phyloP scores from a whole-genome alignment of 1,140 invertebrate genomes.

The Rhysida immarginata region DNA sequence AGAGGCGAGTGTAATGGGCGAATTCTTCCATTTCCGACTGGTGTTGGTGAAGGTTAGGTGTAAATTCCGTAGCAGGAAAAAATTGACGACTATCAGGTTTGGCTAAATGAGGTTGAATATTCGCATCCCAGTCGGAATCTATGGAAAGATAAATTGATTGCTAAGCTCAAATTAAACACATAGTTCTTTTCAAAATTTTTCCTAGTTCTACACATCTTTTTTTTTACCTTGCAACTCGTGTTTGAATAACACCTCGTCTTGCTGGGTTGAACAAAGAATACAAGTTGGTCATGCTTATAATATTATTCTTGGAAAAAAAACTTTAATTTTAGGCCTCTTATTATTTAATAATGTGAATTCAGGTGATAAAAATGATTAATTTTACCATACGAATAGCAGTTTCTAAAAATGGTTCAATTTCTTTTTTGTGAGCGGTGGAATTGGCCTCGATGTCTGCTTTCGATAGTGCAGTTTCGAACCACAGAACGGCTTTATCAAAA shows the following conservation, averaged over 20 bases:
- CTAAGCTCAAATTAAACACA: too few relatives aligned
- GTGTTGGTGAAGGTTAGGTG: slow-evolving; percentile 20
- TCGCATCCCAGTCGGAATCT: slow-evolving; percentile 23
- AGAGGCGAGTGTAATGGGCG: slow-evolving; percentile 30
- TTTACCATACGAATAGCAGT: slow-evolving; percentile 27
- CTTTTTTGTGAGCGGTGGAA: slow-evolving; percentile 20
- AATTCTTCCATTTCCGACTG: slow-evolving; percentile 25
- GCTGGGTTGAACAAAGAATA: too few relatives aligned
- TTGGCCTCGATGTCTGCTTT: slow-evolving; percentile 20
- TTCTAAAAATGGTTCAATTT: slow-evolving; percentile 26
- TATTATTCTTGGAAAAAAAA: too few relatives aligned
- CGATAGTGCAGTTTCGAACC: slow-evolving; percentile 27
- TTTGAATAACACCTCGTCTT: slow-evolving; percentile 14
- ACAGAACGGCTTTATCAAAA: slow-evolving; percentile 28
- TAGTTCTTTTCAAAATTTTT: too few relatives aligned
- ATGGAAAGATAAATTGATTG: slow-evolving; percentile 11
- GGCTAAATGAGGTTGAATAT: slow-evolving; percentile 18
- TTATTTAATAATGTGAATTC: too few relatives aligned
- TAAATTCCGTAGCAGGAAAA: slow-evolving; percentile 13
- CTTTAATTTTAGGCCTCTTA: too few relatives aligned
- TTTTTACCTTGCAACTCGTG: slow-evolving; percentile 3
- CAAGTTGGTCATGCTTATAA: too few relatives aligned
- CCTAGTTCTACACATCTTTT: too few relatives aligned
- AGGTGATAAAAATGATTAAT: too few relatives aligned
- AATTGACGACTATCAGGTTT: slow-evolving; percentile 9